phyloP scores from a whole-genome alignment of 2,888 invertebrate genomes.

The Fissipunctia ypsillon region DNA sequence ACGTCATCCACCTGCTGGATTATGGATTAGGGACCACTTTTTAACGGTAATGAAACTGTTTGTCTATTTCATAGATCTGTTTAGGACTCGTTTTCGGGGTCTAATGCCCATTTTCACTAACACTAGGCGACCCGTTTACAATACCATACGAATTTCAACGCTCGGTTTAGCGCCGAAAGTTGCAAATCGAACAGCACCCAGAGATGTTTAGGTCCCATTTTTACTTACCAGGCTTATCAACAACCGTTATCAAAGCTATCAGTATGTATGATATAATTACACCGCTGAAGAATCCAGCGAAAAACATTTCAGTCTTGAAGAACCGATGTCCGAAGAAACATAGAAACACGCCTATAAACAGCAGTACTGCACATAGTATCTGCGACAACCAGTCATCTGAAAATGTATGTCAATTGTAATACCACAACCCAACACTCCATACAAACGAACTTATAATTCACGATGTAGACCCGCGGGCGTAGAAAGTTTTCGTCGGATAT shows the following conservation, averaged over 20 bases:
- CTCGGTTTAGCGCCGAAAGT: not conserved
- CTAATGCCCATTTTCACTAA: not conserved
- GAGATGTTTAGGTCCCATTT: no score
- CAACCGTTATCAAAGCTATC: conserved; percentile 73
- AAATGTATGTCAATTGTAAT: conserved; percentile 11
- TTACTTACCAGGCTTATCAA: conserved; percentile 72
- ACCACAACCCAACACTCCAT: not conserved
- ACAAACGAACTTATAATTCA: not conserved
- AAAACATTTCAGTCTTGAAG: conserved; percentile 91
- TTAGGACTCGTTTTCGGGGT: not conserved
- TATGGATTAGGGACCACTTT: not conserved
- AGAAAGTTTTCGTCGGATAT: no score
- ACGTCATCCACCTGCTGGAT: not conserved
- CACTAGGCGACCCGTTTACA: not conserved
- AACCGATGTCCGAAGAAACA: conserved; percentile 92
- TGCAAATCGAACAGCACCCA: not conserved
- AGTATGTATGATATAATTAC: conserved; percentile 90
- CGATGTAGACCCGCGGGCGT: not conserved
- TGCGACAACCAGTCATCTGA: conserved; percentile 87
- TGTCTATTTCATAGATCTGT: no score
- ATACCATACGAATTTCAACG: no score
- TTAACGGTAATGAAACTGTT: not conserved
- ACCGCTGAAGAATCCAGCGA: conserved; percentile 91
- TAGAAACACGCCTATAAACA: conserved; percentile 91
- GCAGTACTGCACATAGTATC: conserved; percentile 86